Base-by-base conservation (phyloP, 92 coral and sea anemone genomes). In the Epizoanthus scotinus region DNA sequence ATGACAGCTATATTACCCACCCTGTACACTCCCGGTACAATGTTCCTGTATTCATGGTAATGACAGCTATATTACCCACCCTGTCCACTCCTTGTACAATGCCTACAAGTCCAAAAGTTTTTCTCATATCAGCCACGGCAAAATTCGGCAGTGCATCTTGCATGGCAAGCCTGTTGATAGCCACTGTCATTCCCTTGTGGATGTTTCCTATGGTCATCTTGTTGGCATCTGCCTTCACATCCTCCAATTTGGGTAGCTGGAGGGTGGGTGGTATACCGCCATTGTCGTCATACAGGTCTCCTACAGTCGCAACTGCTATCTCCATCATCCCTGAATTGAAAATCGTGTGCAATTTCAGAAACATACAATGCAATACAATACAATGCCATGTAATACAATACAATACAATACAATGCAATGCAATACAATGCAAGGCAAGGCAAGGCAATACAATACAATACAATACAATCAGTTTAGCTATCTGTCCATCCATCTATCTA, bases 111-210 rank as follows among this genome's bases (percentile, higher is more conserved):
- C 98, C 97, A 87, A 89, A 91, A 0, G 97, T 95, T 86, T 93
- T 95, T 66, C 90, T 92, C 98, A 95, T 95, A 27, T 85, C 97
- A 26, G 97, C 94, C 3, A 95, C 97, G 10, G 94, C 95, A 81
- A 86, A 95, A 67, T 78, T 85, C 2, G 98, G 91, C 38, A 86
- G 55, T 26, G 87, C 28, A 24, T 92, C 92, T 54, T 87, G 79
- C 18, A 86, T 52, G 55, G 78, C 78, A 40, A 91, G 72, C 29
- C 82, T 88, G 77, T 83, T 84, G 34, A 95, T 80, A 70, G 85
- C 65, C 1, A 95, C 92, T 8, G 94, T 84, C 92, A 90, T 91
- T 40, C 95, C 98, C 21, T 88, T 94, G 54, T 63, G 92, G 67
- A 95, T 68, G 67, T 84, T 92, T 13, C 82, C 84, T 24, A 92